Conservation (phyloP, 2,797 vertebrate species). For the Tokudaia muenninki region DNA sequence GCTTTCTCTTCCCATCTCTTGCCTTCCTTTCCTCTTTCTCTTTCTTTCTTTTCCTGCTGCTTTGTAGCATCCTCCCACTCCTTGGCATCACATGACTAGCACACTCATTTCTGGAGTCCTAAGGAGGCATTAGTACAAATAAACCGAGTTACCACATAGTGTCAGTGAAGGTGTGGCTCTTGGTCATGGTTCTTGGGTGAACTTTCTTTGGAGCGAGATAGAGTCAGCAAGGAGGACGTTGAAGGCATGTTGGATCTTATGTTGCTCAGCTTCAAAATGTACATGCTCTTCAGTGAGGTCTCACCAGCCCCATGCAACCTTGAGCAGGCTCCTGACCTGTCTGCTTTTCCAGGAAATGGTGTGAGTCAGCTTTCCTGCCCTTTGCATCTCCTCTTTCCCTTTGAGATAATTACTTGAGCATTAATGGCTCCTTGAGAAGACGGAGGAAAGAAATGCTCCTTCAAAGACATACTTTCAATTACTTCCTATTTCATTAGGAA, state of each 20-base stretch:
- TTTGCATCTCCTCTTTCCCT: background rate
- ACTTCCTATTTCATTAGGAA: background rate
- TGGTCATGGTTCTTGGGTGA: background rate
- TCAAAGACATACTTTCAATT: background rate
- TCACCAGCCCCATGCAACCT: background rate
- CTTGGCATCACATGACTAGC: background rate
- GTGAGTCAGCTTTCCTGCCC: background rate
- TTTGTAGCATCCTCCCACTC: background rate
- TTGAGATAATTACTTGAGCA: background rate
- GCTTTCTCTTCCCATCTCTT: background rate
- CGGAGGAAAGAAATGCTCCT: background rate
- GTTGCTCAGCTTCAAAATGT: background rate
- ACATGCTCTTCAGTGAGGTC: background rate
- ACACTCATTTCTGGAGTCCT: background rate
- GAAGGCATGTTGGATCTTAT: background rate
- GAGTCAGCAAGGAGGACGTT: background rate
- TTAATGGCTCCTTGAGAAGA: background rate
- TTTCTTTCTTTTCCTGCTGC: background rate
- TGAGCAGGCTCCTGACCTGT: fast-evolving
- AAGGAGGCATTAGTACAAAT: background rate
- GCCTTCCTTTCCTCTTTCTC: too few species aligned
- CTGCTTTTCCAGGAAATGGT: background rate
- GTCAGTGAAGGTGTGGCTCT: background rate
- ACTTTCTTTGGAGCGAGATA: background rate
- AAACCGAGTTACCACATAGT: background rate